Base-by-base conservation (phyloP, 2,888 invertebrate species). In the Clusia tigrina region DNA sequence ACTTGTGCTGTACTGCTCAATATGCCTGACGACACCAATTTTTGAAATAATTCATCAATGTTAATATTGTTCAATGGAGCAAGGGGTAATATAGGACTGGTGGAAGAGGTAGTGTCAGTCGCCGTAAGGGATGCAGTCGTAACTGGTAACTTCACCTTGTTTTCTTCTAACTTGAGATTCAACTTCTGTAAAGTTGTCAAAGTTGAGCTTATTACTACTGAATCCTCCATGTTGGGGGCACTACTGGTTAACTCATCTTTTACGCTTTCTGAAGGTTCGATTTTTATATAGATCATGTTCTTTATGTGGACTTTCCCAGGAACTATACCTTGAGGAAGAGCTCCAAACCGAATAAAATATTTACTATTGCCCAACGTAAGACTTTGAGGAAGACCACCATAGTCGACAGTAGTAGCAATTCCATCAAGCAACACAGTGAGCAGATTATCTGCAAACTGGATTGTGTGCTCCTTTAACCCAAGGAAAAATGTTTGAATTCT, bases 11-110 rank as follows among this genome's bases (percentile, higher is more conserved):
- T 17, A 38, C 64, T 73, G 18, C 77, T 88, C 37, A 94, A 88
- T 55, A 94, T 90, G n/a, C 94, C 96, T 1, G 92, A 91, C 0
- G 92, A 92, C 1, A 96, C 90, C 6, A 97, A 84, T 81, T 94
- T 93, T 66, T 92, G 90, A 78, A 95, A 93, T 25, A 97, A 84
- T 69, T 94, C 93, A 66, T 88, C 91, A 23, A 97, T 91, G 75
- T 95, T 93, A 2, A 81, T 70, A 54, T 72, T 74, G 48, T 70
- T 70, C 1, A 86, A 82, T 66, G 83, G 81, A 1, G 77, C 69
- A 32, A 81, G 76, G 3, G 82, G 77, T 18, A 68, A 52, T 42
- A 68, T 65, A 15, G 73, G 69, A 37, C 71, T 51, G 2, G 69
- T 62, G 55, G 71, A 65, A 0, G 68, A 61, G 15, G 69, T 6